Evolutionary conservation across 2,888 invertebrate genomes (phyloP).

Genomic region (Drosophila ochracea): DNA sequence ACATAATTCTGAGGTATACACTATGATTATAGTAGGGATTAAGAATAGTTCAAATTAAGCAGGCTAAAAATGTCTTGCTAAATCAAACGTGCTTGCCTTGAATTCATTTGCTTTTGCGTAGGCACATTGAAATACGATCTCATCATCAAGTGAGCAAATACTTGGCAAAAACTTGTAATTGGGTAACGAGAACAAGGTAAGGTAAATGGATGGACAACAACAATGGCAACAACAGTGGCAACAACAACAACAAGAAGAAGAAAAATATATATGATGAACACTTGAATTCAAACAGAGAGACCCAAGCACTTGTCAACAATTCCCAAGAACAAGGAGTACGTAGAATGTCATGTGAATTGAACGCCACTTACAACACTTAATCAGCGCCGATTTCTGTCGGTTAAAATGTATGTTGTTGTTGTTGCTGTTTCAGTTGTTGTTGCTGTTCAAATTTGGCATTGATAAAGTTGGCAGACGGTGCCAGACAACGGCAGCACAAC

Average conservation of each 20-base stretch:
- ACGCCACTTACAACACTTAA: slow-evolving; percentile 58
- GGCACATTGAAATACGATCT: not conserved
- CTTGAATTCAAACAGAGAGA: slow-evolving; percentile 22
- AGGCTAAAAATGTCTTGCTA: not conserved
- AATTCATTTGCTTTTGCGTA: not conserved
- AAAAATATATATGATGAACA: slow-evolving; percentile 5
- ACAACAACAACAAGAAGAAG: not conserved
- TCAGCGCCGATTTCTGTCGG: slow-evolving; percentile 53
- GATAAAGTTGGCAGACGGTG: slow-evolving; percentile 64
- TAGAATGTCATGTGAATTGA: slow-evolving; percentile 34
- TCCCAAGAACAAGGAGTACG: slow-evolving; percentile 42
- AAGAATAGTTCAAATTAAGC: not conserved
- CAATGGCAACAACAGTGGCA: not conserved
- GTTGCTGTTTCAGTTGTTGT: slow-evolving; percentile 8
- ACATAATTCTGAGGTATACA: not conserved
- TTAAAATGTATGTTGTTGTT: slow-evolving; percentile 44
- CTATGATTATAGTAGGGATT: not conserved
- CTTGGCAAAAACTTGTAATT: slow-evolving; percentile 29
- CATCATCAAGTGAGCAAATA: slow-evolving; percentile 21
- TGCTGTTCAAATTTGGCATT: slow-evolving; percentile 68
- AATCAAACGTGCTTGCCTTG: not conserved
- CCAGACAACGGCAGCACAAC: slow-evolving; percentile 33
- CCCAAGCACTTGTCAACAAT: slow-evolving; percentile 60
- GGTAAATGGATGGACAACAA: slow-evolving; percentile 19
- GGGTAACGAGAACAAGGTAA: slow-evolving; percentile 69